These are phyloP conservation scores for Pristionchus japonicus DNA, from an alignment of 2,888 invertebrate species.

Conservation along the genomic window DNA sequence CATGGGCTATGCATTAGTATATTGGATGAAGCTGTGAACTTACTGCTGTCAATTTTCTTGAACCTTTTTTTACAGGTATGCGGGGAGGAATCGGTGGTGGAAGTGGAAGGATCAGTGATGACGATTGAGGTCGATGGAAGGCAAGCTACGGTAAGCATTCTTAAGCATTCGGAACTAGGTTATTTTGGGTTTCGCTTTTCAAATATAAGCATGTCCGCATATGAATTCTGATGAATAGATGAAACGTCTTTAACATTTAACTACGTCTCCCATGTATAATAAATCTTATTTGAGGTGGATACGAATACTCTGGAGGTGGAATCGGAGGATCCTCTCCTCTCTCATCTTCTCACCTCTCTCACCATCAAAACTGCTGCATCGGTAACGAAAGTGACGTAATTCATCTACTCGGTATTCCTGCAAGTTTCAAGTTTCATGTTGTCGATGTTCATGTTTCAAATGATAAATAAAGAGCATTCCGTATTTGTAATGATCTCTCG, in stretches of 20 bases:
- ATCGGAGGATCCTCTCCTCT: slow-evolving; percentile 42
- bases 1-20: too few relatives aligned
- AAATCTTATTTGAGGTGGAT: slow-evolving; percentile 39
- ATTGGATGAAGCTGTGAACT: too few relatives aligned
- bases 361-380: slow-evolving; percentile 30
- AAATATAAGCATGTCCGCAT: too few relatives aligned
- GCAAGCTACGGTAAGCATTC: not conserved
- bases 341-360: slow-evolving; percentile 44
- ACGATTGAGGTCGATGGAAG: slow-evolving; percentile 50
- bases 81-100: slow-evolving; percentile 54
- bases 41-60: too few relatives aligned
- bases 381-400: slow-evolving; percentile 16
- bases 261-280: too few relatives aligned
- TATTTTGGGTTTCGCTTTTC: too few relatives aligned
- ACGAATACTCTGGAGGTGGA: slow-evolving; percentile 35
- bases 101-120: slow-evolving; percentile 15
- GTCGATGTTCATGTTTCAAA: not conserved
- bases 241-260: too few relatives aligned
- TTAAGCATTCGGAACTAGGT: too few relatives aligned
- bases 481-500: not conserved
- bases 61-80: slow-evolving; percentile 51
- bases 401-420: not conserved
- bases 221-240: too few relatives aligned
- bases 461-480: slow-evolving; percentile 17
- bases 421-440: not conserved